Evolutionary conservation across 92 coral and sea anemone species (phyloP), one percentile per base, ranked within the genome.

Genomic region (Parazoanthus swiftii): DNA sequence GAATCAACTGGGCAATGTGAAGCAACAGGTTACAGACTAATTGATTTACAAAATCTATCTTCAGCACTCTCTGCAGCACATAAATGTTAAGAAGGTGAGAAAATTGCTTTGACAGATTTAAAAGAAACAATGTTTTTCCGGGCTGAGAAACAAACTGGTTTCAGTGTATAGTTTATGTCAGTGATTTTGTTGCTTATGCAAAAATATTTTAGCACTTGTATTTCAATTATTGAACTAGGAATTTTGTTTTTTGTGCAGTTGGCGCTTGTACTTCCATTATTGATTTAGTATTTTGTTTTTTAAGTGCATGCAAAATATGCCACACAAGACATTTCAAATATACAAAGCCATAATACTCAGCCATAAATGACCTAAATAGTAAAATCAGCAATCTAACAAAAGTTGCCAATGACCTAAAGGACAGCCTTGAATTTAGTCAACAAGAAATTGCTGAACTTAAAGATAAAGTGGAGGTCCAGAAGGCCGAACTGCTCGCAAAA

Each of bases 21-120:
- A 79, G 85, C 78, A 88, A 88, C 77, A 65, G 85, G 85, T 7
- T 79, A 88, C 79, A 88, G 90, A 68, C 85, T 88, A 65, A 79
- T 88, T 67, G 54, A 88, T 26, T 88, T 88, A 50, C 21, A 79
- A 79, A 88, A 68, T 79, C 85, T 88, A 25, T 79, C 85, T 65
- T 79, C 85, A 63, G 89, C 79, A 82, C 79, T 88, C 79, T 88
- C 89, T 77, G 70, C 8, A 3, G 89, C 79, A 88, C 89, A 88
- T 43, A 26, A 88, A 78, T 88, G 89, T 68, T 79, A 88, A 78
- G 85, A 79, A 87, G 89, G 89, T 87, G 85, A 88, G 79, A 87
- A 76, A 74, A 68, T 86, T 15, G 82, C 56, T 29, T 86, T 33
- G 75, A 86, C 74, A 86, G 50, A 56, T 86, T 86, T 54, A 56